Conservation (phyloP, 2,113 vertebrate species). For the Mirounga angustirostris region DNA sequence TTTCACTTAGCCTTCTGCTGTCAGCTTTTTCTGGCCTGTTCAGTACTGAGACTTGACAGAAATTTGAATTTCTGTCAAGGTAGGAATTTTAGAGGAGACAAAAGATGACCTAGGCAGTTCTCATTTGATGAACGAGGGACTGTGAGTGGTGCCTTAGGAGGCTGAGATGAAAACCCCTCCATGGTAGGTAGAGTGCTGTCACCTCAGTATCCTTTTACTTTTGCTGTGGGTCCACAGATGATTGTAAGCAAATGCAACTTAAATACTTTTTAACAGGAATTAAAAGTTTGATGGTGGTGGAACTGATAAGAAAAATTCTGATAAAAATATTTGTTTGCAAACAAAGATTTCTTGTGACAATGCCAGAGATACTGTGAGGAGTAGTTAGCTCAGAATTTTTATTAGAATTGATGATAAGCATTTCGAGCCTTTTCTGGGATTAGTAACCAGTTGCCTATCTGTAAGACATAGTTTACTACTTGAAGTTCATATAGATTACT, state of each 20-base stretch:
- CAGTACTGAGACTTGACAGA: background rate
- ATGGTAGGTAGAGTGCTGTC: background rate
- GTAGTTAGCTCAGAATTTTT: background rate
- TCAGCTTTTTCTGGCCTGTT: background rate
- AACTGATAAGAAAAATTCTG: background rate
- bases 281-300: background rate
- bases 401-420: too few relatives aligned
- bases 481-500: too few relatives aligned
- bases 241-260: background rate
- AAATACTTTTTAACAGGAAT: background rate
- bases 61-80: background rate
- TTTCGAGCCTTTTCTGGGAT: too few relatives aligned
- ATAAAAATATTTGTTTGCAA: background rate
- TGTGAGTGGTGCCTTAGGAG: background rate
- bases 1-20: background rate
- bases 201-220: background rate
- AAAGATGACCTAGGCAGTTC: background rate
- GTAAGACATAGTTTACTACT: too few relatives aligned
- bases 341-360: background rate
- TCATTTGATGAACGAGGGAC: background rate
- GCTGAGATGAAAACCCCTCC: background rate
- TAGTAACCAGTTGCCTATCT: too few relatives aligned
- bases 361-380: background rate
- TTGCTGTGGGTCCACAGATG: background rate
- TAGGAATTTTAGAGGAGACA: background rate